A percentile compares a stretch with the other conserved stretches of the same genome.
Conservation (phyloP, 1,140 invertebrate genomes). For the Papilio glaucus region DNA sequence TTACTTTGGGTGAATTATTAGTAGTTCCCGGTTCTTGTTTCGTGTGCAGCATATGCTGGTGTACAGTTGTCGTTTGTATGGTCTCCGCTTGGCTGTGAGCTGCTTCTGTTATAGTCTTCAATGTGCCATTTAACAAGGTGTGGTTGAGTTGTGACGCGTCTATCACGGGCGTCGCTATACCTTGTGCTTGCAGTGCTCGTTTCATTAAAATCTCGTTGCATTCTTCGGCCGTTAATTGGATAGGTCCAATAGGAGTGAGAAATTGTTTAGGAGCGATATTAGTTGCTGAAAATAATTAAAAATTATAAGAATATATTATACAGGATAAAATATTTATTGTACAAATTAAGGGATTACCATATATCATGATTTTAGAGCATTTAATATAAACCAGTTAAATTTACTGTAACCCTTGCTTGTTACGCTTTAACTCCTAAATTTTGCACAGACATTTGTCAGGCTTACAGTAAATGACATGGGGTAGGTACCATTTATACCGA, state of each 20-base stretch:
- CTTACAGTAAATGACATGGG: too few species aligned
- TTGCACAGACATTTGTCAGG: too few species aligned
- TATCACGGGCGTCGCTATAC: conserved; percentile 78
- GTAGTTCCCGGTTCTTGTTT: conserved; percentile 85
- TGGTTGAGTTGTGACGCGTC: conserved; percentile 80
- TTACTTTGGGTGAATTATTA: conserved; percentile 84
- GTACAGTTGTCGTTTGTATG: conserved; percentile 72
- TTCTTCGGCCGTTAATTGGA: conserved; percentile 89
- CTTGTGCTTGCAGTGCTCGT: conserved; percentile 83
- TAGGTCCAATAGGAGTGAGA: conserved; percentile 87
- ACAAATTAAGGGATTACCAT: not conserved
- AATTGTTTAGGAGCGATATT: conserved; percentile 77
- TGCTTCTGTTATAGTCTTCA: conserved; percentile 81
- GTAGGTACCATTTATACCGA: too few species aligned
- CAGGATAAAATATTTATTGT: not conserved
- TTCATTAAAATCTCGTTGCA: conserved; percentile 91
- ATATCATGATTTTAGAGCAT: not conserved
- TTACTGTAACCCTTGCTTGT: too few species aligned
- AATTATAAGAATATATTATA: conserved; percentile 7
- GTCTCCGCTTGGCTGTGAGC: conserved; percentile 82
- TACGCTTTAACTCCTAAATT: too few species aligned
- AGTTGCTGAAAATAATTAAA: conserved; percentile 57
- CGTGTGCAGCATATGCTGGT: conserved; percentile 82
- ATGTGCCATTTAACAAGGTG: conserved; percentile 71
- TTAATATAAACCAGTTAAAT: too few species aligned